Percentiles rank a stretch among this genome's conserved stretches.
Evolutionary conservation across 2,113 vertebrate species (phyloP).

Genomic region (Speoplatyrhinus poulsoni): DNA sequence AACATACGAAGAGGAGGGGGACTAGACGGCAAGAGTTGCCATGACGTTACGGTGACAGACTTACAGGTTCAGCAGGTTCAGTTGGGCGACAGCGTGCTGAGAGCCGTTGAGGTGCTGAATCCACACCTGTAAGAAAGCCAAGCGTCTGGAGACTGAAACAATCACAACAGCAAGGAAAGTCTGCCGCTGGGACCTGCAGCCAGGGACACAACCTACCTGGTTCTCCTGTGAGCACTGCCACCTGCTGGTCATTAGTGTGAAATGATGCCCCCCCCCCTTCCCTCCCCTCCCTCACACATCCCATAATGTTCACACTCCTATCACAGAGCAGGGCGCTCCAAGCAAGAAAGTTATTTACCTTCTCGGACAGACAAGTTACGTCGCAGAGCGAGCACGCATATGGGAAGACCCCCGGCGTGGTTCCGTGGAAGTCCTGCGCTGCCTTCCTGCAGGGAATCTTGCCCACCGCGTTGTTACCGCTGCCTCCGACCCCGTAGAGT

Average conservation of each 20-base stretch:
- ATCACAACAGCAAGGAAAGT: not conserved
- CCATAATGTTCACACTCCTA: not conserved
- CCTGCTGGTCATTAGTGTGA: not conserved
- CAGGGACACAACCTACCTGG: not conserved
- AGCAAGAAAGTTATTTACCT: constrained; percentile 62
- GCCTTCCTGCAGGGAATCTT: constrained; percentile 42
- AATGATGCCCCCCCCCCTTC: not conserved
- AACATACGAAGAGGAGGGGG: too few relatives aligned
- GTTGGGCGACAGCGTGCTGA: constrained; percentile 66
- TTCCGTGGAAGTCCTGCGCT: constrained; percentile 69
- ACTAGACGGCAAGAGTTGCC: too few relatives aligned
- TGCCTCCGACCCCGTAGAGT: constrained; percentile 2
- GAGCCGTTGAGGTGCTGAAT: constrained; percentile 48
- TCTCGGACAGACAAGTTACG: constrained; percentile 63
- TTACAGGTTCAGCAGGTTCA: constrained; percentile 67
- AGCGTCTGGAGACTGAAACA: not conserved
- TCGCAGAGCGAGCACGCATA: constrained; percentile 71
- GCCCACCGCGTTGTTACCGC: not conserved
- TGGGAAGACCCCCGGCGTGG: constrained; percentile 50
- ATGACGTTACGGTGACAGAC: constrained; percentile 8
- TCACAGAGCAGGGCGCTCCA: not conserved
- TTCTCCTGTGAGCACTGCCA: not conserved
- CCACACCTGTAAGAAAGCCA: constrained; percentile 50
- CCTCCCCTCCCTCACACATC: not conserved
- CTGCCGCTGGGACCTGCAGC: not conserved